Evolutionary conservation across 2,888 invertebrate species (phyloP), one percentile per base, ranked within the genome.

Genomic region (Imbricaverruca yamaguchii): DNA sequence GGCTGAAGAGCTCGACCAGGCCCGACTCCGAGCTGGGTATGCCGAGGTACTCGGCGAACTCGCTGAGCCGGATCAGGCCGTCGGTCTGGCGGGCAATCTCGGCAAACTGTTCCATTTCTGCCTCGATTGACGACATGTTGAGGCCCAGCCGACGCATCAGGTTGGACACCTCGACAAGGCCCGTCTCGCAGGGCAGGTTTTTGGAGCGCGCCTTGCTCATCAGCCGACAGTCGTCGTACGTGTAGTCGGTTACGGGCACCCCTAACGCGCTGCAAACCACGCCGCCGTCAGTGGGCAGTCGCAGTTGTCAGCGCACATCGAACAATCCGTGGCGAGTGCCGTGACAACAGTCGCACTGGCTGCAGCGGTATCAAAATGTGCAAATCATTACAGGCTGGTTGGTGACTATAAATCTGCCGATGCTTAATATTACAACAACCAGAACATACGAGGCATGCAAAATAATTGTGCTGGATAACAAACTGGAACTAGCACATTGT

Each of bases 161-260:
- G 85, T 94, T 94, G 85, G 92, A 91, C 82, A 94, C 92, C 87
- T 95, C 94, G 21, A 96, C 91, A 80, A 93, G 90, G 53, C 91
- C 90, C 7, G 92, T 90, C 0, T 93, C 92, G 84, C 91, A 90
- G 0, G 95, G 94, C 85, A 82, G 84, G 85, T 85, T 83, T 78
- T 83, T 81, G 81, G 83, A 86, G 84, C 65, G 84, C 80, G 83
- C 87, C 86, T 83, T 83, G 55, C 83, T 81, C 89, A 96, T 93
- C 83, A 96, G 89, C 77, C 93, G 91, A 85, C 96, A 96, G 88
- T 97, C 97, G 86, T 96, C 95, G 87, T 94, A 97, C 0, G 96
- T 94, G 87, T 95, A 96, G 87, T 97, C 96, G 77, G 95, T 91
- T 0, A 94, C 92, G 8, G 97, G 96, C 69, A 97, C 90, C 4